Percentiles rank a stretch among this genome's conserved stretches.
These are phyloP conservation scores for Chromobotia macracanthus DNA, from an alignment of 2,797 vertebrate species.

Conservation along the genomic window DNA sequence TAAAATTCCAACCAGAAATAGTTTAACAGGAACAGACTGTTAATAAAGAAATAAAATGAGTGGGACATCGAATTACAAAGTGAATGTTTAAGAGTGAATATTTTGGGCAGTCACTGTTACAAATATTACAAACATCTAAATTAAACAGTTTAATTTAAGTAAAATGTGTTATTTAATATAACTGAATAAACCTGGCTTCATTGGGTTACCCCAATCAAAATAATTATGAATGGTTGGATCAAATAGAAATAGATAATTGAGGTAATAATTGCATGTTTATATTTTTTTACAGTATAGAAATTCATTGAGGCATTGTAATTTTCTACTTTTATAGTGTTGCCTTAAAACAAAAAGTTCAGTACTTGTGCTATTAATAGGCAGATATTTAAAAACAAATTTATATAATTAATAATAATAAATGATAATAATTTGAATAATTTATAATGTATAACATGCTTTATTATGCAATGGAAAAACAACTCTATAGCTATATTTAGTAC, in stretches of 20 bases:
- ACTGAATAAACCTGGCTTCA: neutral
- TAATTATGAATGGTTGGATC: neutral
- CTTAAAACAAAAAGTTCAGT: neutral
- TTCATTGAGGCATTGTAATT: neutral
- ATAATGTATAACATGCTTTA: too few species aligned
- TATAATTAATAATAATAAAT: too few species aligned
- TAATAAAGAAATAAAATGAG: constrained; percentile 46
- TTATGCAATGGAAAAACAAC: too few species aligned
- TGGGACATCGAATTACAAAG: constrained; percentile 4
- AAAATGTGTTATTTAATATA: neutral
- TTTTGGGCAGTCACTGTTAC: neutral
- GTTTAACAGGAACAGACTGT: constrained; percentile 44
- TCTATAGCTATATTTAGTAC: too few species aligned
- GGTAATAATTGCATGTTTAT: neutral
- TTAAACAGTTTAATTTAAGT: neutral
- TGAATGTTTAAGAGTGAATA: neutral
- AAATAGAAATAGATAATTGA: neutral
- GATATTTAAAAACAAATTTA: neutral
- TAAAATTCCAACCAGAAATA: constrained; percentile 37
- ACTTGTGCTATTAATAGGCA: neutral
- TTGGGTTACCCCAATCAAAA: too few species aligned
- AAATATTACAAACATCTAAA: too few species aligned
- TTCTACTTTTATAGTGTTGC: neutral
- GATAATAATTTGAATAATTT: too few species aligned
- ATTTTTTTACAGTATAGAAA: neutral